Base-by-base conservation (phyloP, 30 jellyfish, hydroid and myxozoan species). In the Hydractinia echinata region DNA sequence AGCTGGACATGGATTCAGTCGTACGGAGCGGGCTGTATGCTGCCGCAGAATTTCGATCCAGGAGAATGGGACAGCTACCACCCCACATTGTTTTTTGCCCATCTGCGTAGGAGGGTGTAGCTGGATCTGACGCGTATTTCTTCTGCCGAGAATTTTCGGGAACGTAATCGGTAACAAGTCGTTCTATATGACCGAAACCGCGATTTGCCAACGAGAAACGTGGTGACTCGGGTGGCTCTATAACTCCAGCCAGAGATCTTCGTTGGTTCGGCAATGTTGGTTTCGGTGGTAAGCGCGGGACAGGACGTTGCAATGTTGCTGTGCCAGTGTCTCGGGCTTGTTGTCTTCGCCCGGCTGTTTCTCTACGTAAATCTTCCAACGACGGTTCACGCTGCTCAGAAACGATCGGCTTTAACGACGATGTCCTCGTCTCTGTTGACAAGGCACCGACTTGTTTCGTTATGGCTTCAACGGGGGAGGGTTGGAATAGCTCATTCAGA, bases 241-340 rank as follows among this genome's bases (percentile, higher is more conserved):
- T 53, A 15, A 77, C 73, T 16, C 92, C 88, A 4, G 96, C 96
- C 95, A 93, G 72, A 5, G 99, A 93, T 56, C 95, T 82, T 18
- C 99, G 96, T 54, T 87, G 89, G 9, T 87, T n/a, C 5, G 99
- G 99, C 9, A 93, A 71, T 51, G 83, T 55, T 14, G 99, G 99
- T 62, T 93, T 93, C 9, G 99, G 99, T 16, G 99, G 99, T 16
- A 93, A 89, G 18, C 95, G 96, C 8, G 99, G 99, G 14, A 92
- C 84, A 13, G 74, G 19, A 11, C 19, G 15, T 30, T 30, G 44
- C 51, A 89, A 67, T 5, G 95, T 87, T 7, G 72, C 79, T 5
- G 49, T 69, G 53, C 89, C 82, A 3, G 92, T 61, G 54, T 73
- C 89, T 55, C 81, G 81, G 8, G 95, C 98, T 72, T 92, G 89